Evolutionary conservation across 2,113 vertebrate genomes (phyloP).

Genomic region (Pygoscelis antarcticus): DNA sequence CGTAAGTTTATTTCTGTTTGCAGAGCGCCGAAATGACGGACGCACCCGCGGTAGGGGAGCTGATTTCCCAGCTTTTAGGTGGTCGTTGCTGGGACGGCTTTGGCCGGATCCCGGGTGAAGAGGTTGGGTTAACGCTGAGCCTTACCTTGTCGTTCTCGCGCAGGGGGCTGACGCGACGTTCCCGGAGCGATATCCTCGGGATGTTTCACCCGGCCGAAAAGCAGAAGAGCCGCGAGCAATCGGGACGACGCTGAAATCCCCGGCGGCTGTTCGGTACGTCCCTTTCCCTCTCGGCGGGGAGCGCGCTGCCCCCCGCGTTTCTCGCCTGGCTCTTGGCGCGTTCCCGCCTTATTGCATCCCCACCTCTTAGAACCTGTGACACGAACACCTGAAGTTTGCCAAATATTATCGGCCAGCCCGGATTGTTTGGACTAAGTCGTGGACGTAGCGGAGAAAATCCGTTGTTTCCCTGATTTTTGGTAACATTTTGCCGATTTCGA

Average conservation of each 20-base stretch:
- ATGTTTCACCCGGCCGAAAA: neutral
- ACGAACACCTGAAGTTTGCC: accelerated
- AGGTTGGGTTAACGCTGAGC: neutral
- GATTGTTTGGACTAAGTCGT: neutral
- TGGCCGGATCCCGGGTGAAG: neutral
- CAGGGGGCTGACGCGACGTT: neutral
- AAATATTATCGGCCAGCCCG: accelerated
- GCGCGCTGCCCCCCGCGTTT: accelerated
- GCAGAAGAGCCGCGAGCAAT: neutral
- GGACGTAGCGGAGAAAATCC: accelerated
- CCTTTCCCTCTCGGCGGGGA: neutral
- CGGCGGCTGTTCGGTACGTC: accelerated
- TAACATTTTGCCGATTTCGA: accelerated
- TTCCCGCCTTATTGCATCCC: accelerated
- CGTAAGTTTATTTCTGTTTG: accelerated
- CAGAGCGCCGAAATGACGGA: accelerated
- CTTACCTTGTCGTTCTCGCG: neutral
- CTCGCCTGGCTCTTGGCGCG: accelerated
- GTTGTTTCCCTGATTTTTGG: accelerated
- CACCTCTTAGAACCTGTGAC: neutral
- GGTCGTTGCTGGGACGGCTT: neutral
- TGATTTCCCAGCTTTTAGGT: accelerated
- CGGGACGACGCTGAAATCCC: neutral
- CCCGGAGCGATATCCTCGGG: neutral
- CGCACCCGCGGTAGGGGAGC: accelerated